phyloP scores from a whole-genome alignment of 2,888 invertebrate genomes.

The Microctonus hyperodae region DNA sequence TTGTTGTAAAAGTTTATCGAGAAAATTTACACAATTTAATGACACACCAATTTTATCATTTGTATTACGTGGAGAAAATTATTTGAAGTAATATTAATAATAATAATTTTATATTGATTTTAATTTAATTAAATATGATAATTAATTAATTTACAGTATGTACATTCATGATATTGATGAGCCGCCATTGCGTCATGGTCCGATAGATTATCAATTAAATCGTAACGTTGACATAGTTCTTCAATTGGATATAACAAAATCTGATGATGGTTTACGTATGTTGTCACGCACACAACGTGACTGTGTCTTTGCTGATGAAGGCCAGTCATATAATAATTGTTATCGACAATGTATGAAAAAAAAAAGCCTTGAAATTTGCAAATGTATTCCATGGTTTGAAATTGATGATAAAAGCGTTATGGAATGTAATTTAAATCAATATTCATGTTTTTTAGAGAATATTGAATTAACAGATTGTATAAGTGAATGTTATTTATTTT shows the following conservation, averaged over 20 bases:
- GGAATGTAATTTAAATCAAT: slow-evolving; percentile 41
- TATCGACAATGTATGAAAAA: slow-evolving; percentile 31
- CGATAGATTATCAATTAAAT: slow-evolving; percentile 20
- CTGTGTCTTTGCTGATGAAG: slow-evolving; percentile 77
- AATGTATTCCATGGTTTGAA: slow-evolving; percentile 51
- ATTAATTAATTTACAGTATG: slow-evolving; percentile 23
- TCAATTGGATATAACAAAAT: slow-evolving; percentile 36
- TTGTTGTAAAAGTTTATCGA: slow-evolving; percentile 38
- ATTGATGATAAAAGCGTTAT: neutral
- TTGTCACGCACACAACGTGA: slow-evolving; percentile 71
- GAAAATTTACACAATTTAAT: neutral
- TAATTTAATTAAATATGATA: neutral
- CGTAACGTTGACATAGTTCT: slow-evolving; percentile 10
- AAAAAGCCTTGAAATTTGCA: slow-evolving; percentile 36
- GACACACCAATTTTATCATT: neutral
- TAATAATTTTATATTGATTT: neutral
- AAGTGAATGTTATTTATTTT: slow-evolving; percentile 73
- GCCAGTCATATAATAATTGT: slow-evolving; percentile 40
- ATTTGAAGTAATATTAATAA: neutral
- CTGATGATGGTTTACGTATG: slow-evolving; percentile 28
- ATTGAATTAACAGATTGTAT: slow-evolving; percentile 66
- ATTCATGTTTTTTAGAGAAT: slow-evolving; percentile 67
- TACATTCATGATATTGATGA: slow-evolving; percentile 24
- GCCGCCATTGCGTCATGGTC: slow-evolving; percentile 12
- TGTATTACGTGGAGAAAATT: slow-evolving; percentile 27